A percentile compares a stretch with the other conserved stretches of the same genome.
Conservation (phyloP, 2,113 vertebrate genomes). For the Calidris pugnax region DNA sequence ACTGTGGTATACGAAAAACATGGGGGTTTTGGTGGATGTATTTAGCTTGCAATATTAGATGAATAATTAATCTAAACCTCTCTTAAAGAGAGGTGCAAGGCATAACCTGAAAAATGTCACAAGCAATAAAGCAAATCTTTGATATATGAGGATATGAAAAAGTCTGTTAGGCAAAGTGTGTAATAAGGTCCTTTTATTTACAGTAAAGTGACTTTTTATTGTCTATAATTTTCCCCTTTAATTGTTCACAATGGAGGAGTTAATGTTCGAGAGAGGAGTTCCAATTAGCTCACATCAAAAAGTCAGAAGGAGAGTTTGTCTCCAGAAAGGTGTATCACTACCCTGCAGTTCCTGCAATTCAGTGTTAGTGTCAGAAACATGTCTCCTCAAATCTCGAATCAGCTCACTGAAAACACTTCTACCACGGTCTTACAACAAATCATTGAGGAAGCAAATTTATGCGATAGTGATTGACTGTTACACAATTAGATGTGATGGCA, state of each 20-base stretch:
- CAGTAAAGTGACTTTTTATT: constrained; percentile 30
- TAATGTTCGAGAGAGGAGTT: constrained; percentile 6
- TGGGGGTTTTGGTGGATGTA: not conserved
- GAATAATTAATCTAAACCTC: not conserved
- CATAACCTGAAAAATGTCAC: not conserved
- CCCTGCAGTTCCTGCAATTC: not conserved
- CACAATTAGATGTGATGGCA: constrained; percentile 63
- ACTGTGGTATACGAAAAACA: not conserved
- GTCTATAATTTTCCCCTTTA: constrained; percentile 8
- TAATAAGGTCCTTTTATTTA: constrained; percentile 40
- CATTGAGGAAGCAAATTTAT: constrained; percentile 47
- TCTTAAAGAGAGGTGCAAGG: not conserved
- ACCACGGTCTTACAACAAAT: not conserved
- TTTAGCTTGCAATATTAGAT: not conserved
- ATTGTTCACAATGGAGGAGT: constrained; percentile 16
- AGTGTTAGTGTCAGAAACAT: accelerated
- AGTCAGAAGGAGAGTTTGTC: not conserved
- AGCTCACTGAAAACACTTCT: not conserved
- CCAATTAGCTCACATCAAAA: constrained; percentile 5
- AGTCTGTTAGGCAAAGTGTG: not conserved
- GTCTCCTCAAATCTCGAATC: not conserved
- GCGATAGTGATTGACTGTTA: constrained; percentile 44
- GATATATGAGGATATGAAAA: constrained; percentile 13
- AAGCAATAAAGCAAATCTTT: constrained; percentile 4
- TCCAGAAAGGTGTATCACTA: not conserved